Evolutionary conservation across 2,113 vertebrate species (phyloP), one percentile per base, ranked within the genome.

Genomic region (Hipposideros armiger): DNA sequence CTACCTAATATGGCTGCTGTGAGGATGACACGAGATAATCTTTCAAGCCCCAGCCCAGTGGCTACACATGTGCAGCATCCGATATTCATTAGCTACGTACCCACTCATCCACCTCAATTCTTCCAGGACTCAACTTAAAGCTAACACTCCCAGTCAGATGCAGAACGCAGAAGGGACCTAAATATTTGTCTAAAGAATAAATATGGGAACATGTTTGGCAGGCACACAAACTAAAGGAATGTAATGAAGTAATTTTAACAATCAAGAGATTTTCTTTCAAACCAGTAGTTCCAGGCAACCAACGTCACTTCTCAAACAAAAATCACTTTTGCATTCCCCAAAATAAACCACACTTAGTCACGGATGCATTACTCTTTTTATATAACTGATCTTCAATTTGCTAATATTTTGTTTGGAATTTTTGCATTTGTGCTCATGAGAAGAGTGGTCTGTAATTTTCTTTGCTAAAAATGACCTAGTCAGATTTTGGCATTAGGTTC

Each of bases 191-290:
- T 7, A 62, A 88, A 36, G n/a, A 76, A 69, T 62, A 92, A 40
- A 69, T 32, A 62, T 10, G 6, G 11, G 54, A 89, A 89, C 16
- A 24, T 36, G 28, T 77, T 36, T 89, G 52, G 28, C 19, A 13
- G 62, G 30, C 66, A 72, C 47, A 45, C 36, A 80, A 45, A 88
- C 11, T 15, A 52, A 60, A 54, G 81, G 22, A 77, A 77, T 76
- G 70, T 62, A 62, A 89, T 50, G 20, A 89, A 84, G 45, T 11
- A 70, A 32, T 67, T 45, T 78, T 64, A 93, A 60, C 50, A 82
- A 76, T n/a, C 36, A 56, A 73, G 36, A 95, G 60, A 94, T 22
- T 76, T 87, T 69, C 60, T 92, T 52, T 83, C 62, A 77, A 54
- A 28, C 77, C 36, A 24, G 28, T 76, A 83, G 62, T 82, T 78